These are phyloP conservation scores for Engraulis encrasicolus DNA, from an alignment of 2,113 vertebrate species.

Conservation along the genomic window DNA sequence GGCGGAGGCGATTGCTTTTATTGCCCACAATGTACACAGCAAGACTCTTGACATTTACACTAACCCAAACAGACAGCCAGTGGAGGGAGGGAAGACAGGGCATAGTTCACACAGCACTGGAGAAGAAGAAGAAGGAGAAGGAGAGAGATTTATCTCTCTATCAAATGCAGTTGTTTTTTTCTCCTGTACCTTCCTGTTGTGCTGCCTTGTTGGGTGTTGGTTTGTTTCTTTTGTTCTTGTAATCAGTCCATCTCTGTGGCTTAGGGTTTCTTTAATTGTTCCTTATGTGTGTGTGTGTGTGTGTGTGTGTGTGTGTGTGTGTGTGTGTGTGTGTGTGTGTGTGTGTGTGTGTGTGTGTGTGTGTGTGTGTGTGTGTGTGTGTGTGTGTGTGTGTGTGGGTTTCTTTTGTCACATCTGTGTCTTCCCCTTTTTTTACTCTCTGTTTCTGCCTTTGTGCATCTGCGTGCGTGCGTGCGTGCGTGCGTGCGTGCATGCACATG, in stretches of 20 bases:
- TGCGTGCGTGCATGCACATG: background rate
- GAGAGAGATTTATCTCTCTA: background rate
- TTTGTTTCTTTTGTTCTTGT: background rate
- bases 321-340: background rate
- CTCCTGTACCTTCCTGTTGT: slow-evolving; percentile 12
- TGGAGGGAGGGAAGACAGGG: background rate
- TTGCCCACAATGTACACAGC: no score
- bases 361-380: no score
- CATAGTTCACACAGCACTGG: background rate
- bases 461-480: slow-evolving; percentile 7
- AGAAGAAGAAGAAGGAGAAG: background rate
- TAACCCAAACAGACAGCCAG: slow-evolving; percentile 63
- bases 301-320: background rate
- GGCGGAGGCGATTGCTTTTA: no score
- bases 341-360: background rate
- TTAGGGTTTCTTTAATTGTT: slow-evolving; percentile 19
- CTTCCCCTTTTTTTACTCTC: slow-evolving; percentile 46
- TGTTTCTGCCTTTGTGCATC: background rate
- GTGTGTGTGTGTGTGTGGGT: no score
- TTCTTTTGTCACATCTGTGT: slow-evolving; percentile 27
- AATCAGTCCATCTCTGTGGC: background rate
- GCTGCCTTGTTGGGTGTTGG: slow-evolving; percentile 27
- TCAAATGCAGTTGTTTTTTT: no score
- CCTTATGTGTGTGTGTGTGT: no score
- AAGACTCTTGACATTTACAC: no score